Base-by-base conservation (phyloP, 2,888 invertebrate genomes). In the Perizoma flavofasciatum region DNA sequence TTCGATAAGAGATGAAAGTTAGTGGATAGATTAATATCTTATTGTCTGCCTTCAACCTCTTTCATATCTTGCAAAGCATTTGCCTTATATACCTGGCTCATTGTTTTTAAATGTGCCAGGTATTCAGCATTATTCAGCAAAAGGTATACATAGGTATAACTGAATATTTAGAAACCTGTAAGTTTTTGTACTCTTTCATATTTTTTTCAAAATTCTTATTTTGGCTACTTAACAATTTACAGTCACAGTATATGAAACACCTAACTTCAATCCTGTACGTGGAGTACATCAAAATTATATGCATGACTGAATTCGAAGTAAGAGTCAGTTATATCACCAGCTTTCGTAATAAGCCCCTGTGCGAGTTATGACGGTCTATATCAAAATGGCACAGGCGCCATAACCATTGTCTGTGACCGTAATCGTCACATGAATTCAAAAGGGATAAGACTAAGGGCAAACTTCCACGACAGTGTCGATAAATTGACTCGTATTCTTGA, bases 361-460 rank as follows among this genome's bases (percentile, higher is more conserved):
- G 55, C 67, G 63, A 75, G 66, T 77, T 74, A 78, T 76, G 68
- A 65, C 65, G 61, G 71, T 65, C 74, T 79, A 79, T 75, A 81
- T 81, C 79, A 82, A 68, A 64, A 65, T 69, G 67, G 67, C 71
- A 68, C 69, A 71, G 69, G 73, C 74, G 78, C 77, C 75, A 82
- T 80, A 79, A 71, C 78, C 76, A 78, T 78, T 82, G 81, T 78
- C 74, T 74, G 72, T 69, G 55, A 56, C 63, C 58, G 63, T 67
- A 56, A 67, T 65, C 63, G 74, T 75, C 77, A 72, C 80, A 77
- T 81, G 80, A 83, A 83, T 83, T 75, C 72, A 61, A 55, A 51
- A 63, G 65, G 66, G 62, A 61, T 8, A 11, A 44, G n/a, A 46
- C n/a, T 37, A 52, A 55, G 32, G 44, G 34, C 32, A 34, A 46